Conservation (phyloP, 2,888 invertebrate genomes). For the Hydropsyche betteni region DNA sequence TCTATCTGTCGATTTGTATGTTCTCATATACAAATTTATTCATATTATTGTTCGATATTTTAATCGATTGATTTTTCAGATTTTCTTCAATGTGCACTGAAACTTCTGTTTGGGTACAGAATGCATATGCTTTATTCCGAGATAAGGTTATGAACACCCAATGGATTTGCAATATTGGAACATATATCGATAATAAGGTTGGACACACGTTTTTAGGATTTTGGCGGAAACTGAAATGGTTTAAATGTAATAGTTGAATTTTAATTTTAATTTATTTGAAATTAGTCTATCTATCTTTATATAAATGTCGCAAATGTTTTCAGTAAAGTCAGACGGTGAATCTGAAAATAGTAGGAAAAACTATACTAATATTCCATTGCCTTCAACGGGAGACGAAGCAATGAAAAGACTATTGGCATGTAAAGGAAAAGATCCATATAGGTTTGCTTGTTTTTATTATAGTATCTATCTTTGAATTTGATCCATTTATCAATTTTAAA, state of each 20-base stretch:
- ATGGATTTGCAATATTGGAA: slow-evolving; percentile 55
- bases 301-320: neutral
- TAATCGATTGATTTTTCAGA: slow-evolving; percentile 54
- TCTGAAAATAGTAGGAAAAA: slow-evolving; percentile 60
- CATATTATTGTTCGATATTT: slow-evolving; percentile 9
- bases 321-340: slow-evolving; percentile 57
- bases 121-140: slow-evolving; percentile 62
- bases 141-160: slow-evolving; percentile 62
- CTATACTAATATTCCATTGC: slow-evolving; percentile 78
- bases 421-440: slow-evolving; percentile 96
- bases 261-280: too few species aligned
- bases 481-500: too few species aligned
- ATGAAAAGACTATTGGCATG: slow-evolving; percentile 92
- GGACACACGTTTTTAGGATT: slow-evolving; percentile 69
- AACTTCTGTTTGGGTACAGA: slow-evolving; percentile 63
- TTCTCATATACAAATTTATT: slow-evolving; percentile 53
- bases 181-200: slow-evolving; percentile 67
- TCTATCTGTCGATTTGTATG: slow-evolving; percentile 77
- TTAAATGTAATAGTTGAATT: slow-evolving; percentile 57
- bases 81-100: slow-evolving; percentile 65
- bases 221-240: slow-evolving; percentile 68
- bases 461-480: neutral
- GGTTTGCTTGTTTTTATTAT: slow-evolving; percentile 61
- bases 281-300: too few species aligned
- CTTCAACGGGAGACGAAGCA: slow-evolving; percentile 92